Base-by-base conservation (phyloP, 2,888 invertebrate genomes). In the Eupithecia subumbrata region DNA sequence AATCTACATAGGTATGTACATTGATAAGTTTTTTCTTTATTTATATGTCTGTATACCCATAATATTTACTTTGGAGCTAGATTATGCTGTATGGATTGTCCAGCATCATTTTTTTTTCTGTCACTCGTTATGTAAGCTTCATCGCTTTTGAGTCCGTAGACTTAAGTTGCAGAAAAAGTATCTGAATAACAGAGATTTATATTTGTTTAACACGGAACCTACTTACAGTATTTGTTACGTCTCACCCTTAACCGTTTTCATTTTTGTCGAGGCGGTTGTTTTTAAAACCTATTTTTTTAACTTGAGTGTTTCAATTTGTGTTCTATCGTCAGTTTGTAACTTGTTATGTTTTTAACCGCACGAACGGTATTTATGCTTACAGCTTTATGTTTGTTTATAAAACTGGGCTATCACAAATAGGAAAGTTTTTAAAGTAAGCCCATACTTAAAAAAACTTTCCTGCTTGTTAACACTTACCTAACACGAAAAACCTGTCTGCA, bases 241-340 rank as follows among this genome's bases (percentile, higher is more conserved):
- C 66, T 67, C n/a, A 67, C 66, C 12, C 66, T 67, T 40, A 40
- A 14, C 34, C n/a, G 12, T 22, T 67, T 37, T 12, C 5, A 40
- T 22, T 67, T 66, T 67, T 67, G 66, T 40, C 9, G 66, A 67
- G 66, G 5, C 40, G n/a, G 22, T 66, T 18, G 34, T 66, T 66
- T 66, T 66, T 37, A 67, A 67, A 67, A 34, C n/a, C 56, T 56
- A 45, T 69, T 48, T 69, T 52, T 52, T 60, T 67, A 9, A 37
- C 18, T 37, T 34, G n/a, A n/a, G n/a, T 67, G 66, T 67, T 67
- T 67, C 66, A 67, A 40, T 67, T 40, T 67, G 40, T 37, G 40
- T 67, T 37, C n/a, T 40, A 22, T 40, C 40, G 66, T 40, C 40
- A 67, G 66, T 67, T 37, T 37, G 60, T n/a, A 40, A 40, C 66